Conservation (phyloP, 2,113 vertebrate species). For the Hydrolagus affinis region DNA sequence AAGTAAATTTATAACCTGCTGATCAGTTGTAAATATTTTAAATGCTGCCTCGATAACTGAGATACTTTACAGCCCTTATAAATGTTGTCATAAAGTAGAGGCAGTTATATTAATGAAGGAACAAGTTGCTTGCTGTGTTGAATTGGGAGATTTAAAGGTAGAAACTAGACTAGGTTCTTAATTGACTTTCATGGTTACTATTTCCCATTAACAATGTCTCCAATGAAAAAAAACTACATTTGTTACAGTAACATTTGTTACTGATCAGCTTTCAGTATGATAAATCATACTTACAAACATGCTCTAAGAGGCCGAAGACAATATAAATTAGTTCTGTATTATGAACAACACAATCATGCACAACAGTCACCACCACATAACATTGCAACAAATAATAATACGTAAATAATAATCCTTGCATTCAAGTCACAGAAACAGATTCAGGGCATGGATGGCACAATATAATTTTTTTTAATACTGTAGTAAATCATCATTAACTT, state of each 20-base stretch:
- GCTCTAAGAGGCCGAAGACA: not conserved
- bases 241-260: not conserved
- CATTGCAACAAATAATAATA: not conserved
- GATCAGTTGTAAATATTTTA: constrained; percentile 9
- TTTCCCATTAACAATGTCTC: not conserved
- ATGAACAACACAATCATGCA: not conserved
- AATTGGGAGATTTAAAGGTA: not conserved
- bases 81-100: not conserved
- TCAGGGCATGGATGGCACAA: no score
- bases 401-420: no score
- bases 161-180: not conserved
- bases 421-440: not conserved
- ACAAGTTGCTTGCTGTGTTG: not conserved
- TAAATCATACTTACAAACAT: not conserved
- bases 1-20: not conserved
- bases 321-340: not conserved
- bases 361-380: not conserved
- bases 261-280: not conserved
- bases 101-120: not conserved
- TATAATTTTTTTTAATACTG: no score
- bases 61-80: not conserved
- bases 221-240: not conserved
- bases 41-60: not conserved
- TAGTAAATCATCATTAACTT: no score
- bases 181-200: not conserved